Evolutionary conservation across 2,797 vertebrate genomes (phyloP).

Genomic region (Cirrhinus mrigala): DNA sequence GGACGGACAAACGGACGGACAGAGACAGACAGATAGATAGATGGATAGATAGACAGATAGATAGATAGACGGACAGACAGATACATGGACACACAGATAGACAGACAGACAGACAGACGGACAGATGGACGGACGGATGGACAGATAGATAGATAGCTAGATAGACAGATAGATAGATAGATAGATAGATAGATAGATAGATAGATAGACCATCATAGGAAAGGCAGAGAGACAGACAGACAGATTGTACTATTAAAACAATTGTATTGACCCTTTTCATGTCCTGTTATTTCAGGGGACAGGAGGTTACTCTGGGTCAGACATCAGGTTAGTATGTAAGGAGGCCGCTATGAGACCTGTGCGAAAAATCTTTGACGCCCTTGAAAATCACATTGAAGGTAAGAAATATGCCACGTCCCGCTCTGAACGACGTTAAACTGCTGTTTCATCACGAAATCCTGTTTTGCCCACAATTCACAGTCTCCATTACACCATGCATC

Average conservation of each 20-base stretch:
- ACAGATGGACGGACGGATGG: background rate
- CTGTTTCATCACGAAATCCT: constrained; percentile 16
- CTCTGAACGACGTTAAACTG: constrained; percentile 4
- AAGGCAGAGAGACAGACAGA: background rate
- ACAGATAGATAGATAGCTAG: background rate
- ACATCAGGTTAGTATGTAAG: constrained; percentile 92
- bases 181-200: background rate
- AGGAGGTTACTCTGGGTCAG: constrained; percentile 93
- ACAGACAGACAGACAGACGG: no score
- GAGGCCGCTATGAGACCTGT: constrained; percentile 95
- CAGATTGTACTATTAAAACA: background rate
- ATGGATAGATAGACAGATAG: background rate
- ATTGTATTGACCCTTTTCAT: background rate
- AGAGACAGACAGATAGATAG: background rate
- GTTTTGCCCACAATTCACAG: constrained; percentile 23
- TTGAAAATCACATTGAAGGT: constrained; percentile 89
- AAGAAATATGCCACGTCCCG: constrained; percentile 50
- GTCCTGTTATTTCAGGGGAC: constrained; percentile 74
- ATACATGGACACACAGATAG: no score
- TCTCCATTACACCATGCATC: constrained; percentile 37
- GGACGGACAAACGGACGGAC: no score
- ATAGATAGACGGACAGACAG: no score
- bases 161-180: accelerated
- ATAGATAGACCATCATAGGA: background rate
- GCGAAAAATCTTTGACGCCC: constrained; percentile 89